phyloP scores from a whole-genome alignment of 2,113 vertebrate species.

The Paramisgurnus dabryanus region DNA sequence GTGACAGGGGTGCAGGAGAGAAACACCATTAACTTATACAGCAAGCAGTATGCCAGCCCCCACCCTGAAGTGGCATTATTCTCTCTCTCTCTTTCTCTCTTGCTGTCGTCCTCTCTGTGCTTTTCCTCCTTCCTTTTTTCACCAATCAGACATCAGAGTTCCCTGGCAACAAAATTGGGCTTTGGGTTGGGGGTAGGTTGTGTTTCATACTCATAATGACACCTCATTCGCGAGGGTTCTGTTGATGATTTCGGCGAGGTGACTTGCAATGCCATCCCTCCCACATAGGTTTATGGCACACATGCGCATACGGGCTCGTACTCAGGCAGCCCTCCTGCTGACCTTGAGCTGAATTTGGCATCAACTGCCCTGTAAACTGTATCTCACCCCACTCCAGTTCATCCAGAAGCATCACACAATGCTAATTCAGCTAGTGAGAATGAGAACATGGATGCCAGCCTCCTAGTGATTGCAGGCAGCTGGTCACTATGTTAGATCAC shows the following conservation, averaged over 20 bases:
- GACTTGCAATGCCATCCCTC: slow-evolving; percentile 39
- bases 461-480: slow-evolving; percentile 45
- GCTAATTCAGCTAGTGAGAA: slow-evolving; percentile 63
- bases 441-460: slow-evolving; percentile 39
- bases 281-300: neutral
- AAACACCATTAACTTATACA: slow-evolving; percentile 51
- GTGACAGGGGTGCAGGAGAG: slow-evolving; percentile 52
- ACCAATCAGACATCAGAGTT: slow-evolving; percentile 45
- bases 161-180: slow-evolving; percentile 46
- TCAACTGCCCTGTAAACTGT: slow-evolving; percentile 50
- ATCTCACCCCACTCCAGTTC: slow-evolving; percentile 18
- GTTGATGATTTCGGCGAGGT: slow-evolving; percentile 47
- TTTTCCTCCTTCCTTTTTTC: neutral
- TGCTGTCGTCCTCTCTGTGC: neutral
- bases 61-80: slow-evolving; percentile 48
- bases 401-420: slow-evolving; percentile 52
- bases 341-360: slow-evolving; percentile 57
- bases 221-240: slow-evolving; percentile 47
- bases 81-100: neutral
- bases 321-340: slow-evolving; percentile 51
- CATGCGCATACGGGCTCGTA: neutral
- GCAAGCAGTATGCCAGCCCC: slow-evolving; percentile 45
- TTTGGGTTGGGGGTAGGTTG: slow-evolving; percentile 16
- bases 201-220: slow-evolving; percentile 49
- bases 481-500: slow-evolving; percentile 50